phyloP scores from a whole-genome alignment of 64 coral and sea anemone species.

The Pocillopora verrucosa region DNA sequence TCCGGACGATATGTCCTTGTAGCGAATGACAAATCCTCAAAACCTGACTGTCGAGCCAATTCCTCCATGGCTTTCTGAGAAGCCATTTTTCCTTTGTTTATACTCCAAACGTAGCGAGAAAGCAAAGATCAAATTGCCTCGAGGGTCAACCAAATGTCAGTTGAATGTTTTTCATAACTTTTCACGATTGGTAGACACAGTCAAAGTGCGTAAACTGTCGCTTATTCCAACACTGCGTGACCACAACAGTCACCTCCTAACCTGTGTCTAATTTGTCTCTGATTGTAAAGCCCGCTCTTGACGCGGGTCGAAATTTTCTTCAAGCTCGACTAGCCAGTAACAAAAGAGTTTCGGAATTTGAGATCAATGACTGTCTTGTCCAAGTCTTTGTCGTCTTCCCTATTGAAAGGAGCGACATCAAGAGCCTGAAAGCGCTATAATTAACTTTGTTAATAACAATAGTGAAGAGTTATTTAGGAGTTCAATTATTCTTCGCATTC shows the following conservation, averaged over 20 bases:
- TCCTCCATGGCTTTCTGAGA: constrained; percentile 28
- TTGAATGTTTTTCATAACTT: background rate
- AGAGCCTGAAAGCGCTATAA: constrained; percentile 16
- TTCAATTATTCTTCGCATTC: background rate
- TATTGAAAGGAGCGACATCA: constrained; percentile 8
- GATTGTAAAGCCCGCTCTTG: background rate
- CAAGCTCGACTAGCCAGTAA: background rate
- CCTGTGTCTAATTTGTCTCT: background rate
- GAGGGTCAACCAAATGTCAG: background rate
- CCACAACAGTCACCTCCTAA: background rate
- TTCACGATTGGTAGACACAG: background rate
- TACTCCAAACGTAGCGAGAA: constrained; percentile 4
- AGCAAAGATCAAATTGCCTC: constrained; percentile 22
- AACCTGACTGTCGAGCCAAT: constrained; percentile 53
- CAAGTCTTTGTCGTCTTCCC: background rate
- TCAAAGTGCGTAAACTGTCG: background rate
- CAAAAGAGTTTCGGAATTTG: constrained; percentile 26
- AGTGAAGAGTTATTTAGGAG: background rate
- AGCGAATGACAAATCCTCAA: constrained; percentile 84
- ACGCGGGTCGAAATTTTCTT: background rate
- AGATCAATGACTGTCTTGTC: background rate
- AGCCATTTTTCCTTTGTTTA: constrained; percentile 12
- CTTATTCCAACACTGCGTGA: background rate
- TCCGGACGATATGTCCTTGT: constrained; percentile 89
- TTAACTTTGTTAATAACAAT: constrained; percentile 1